Evolutionary conservation across 2,113 vertebrate species (phyloP), one percentile per base, ranked within the genome.

Genomic region (Psophia crepitans): DNA sequence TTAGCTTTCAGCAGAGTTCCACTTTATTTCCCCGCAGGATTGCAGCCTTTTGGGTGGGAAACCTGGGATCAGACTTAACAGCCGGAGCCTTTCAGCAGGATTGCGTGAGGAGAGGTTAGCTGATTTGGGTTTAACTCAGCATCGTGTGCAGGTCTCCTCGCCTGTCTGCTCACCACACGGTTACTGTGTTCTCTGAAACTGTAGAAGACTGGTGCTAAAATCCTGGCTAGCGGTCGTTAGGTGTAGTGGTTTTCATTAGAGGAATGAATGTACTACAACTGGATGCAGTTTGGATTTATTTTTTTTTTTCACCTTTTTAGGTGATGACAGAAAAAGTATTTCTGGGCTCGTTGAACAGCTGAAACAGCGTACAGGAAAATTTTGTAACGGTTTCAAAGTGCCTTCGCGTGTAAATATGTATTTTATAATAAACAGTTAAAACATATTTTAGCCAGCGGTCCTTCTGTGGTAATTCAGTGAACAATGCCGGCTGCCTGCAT

Each of bases 371-470:
- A 24, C 21, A 8, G 35, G 30, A 39, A 78, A 44, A 17, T 69
- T 63, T 70, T 86, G 23, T 80, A 79, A 89, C 5, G 8, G 81
- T 95, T 96, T 95, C 63, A 35, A 95, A 95, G 87, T 95, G 89
- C 94, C 94, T 97, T 95, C 61, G 21, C 1, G 0, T 97, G 82
- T 87, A 94, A 95, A 90, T 86, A 84, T 43, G 22, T 90, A 48
- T 95, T 90, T 96, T 96, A 18, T 95, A 93, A 97, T 93, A 94
- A 97, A 96, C n/a, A 79, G 46, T 48, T 90, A 5, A 76, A 83
- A 95, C n/a, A 5, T 71, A 30, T 91, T 92, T 83, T 61, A 37
- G 58, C 58, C 35, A 20, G 24, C 48, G 64, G 23, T 26, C n/a
- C 84, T 71, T 30, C 68, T 84, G 9, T 84, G 37, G 51, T 63